Percentiles rank a stretch among this genome's conserved stretches.
These are phyloP conservation scores for Matsumurasca onukii DNA, from an alignment of 1,140 invertebrate species.

Conservation along the genomic window DNA sequence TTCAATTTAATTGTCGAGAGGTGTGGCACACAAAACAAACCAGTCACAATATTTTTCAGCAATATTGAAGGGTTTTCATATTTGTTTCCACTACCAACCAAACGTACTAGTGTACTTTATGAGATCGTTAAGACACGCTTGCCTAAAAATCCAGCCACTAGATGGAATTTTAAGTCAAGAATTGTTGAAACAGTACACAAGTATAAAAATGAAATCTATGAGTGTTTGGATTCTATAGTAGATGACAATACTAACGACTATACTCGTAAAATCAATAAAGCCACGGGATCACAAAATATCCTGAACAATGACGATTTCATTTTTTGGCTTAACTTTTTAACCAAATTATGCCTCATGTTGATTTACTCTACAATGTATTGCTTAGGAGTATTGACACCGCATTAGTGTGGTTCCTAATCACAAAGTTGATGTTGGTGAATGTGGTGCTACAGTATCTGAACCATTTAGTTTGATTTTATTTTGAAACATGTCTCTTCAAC, in stretches of 20 bases:
- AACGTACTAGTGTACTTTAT: background rate
- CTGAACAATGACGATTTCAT: conserved; percentile 13
- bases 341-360: too few species aligned
- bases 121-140: background rate
- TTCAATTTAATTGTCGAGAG: too few species aligned
- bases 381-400: background rate
- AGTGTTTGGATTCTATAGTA: too few species aligned
- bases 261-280: conserved; percentile 14
- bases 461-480: background rate
- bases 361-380: too few species aligned
- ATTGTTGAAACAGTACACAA: too few species aligned
- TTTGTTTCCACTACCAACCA: background rate
- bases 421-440: too few species aligned
- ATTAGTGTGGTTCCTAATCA: background rate
- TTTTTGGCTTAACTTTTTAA: conserved; percentile 31
- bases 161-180: too few species aligned
- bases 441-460: background rate
- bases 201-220: too few species aligned
- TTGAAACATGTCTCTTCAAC: background rate
- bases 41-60: conserved; percentile 8
- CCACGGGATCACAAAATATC: conserved; percentile 5
- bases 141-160: too few species aligned
- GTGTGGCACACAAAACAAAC: background rate
- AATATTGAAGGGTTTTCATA: background rate
- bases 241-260: conserved; percentile 1